A percentile compares a stretch with the other conserved stretches of the same genome.
These are phyloP conservation scores for Drosophila dunni DNA, from an alignment of 1,140 invertebrate genomes.

Conservation along the genomic window DNA sequence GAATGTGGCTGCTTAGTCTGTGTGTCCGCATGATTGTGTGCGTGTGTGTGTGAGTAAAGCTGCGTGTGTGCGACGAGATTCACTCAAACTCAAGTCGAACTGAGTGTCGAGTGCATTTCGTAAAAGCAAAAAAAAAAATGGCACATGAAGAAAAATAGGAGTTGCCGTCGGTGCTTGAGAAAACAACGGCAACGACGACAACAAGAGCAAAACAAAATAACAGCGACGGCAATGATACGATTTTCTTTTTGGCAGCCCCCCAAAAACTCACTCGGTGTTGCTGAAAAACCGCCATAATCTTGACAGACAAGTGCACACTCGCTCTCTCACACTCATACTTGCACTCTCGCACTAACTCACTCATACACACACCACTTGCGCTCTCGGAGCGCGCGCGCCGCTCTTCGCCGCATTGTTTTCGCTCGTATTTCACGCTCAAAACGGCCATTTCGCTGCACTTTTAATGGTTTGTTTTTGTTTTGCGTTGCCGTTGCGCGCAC, in stretches of 20 bases:
- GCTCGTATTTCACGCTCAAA: constrained; percentile 51
- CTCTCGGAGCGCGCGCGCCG: constrained; percentile 27
- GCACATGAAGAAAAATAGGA: constrained; percentile 81
- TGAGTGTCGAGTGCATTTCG: constrained; percentile 29
- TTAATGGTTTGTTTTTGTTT: constrained; percentile 79
- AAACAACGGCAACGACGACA: constrained; percentile 22
- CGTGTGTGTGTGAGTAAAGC: constrained; percentile 21
- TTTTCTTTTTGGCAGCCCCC: constrained; percentile 37
- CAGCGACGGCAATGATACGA: constrained; percentile 12
- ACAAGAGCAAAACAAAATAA: constrained; percentile 1
- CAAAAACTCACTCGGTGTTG: constrained; percentile 30
- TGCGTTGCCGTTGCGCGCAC: constrained; percentile 42
- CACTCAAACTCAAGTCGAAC: constrained; percentile 59
- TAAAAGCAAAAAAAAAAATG: constrained; percentile 60
- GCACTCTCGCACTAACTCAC: constrained; percentile 21
- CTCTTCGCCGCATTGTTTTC: constrained; percentile 69
- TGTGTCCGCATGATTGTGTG: constrained; percentile 7
- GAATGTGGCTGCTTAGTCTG: constrained; percentile 20
- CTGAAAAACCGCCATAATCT: constrained; percentile 80
- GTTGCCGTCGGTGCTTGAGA: constrained; percentile 70
- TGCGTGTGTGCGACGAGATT: constrained; percentile 37
- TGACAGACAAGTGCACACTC: constrained; percentile 77
- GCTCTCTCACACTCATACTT: constrained; percentile 31
- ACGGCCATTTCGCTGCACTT: constrained; percentile 58
- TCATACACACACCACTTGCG: constrained; percentile 12